Conservation (phyloP, 2,888 invertebrate species). For the Tenthredo mesomela region DNA sequence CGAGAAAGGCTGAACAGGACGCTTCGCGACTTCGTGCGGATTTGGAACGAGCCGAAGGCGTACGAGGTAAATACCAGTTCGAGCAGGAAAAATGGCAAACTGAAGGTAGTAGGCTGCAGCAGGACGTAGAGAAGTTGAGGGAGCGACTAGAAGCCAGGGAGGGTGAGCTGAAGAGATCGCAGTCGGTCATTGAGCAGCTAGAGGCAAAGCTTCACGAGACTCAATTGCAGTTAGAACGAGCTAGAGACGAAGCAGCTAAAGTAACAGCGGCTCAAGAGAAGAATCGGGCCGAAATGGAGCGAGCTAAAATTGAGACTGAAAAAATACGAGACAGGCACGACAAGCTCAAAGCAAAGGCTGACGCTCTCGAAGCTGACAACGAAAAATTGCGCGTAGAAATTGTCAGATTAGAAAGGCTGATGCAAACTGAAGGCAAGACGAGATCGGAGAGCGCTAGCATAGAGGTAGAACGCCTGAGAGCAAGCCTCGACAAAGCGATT, state of each 20-base stretch:
- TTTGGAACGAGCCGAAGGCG: constrained; percentile 87
- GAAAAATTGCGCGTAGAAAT: constrained; percentile 87
- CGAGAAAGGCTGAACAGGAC: constrained; percentile 86
- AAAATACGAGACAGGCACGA: constrained; percentile 93
- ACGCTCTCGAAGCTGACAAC: constrained; percentile 86
- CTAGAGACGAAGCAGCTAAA: constrained; percentile 89
- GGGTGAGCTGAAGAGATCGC: constrained; percentile 85
- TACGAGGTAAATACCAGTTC: constrained; percentile 89
- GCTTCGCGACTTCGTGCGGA: constrained; percentile 84
- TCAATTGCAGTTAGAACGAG: constrained; percentile 89
- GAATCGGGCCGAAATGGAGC: constrained; percentile 88
- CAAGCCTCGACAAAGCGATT: constrained; percentile 92
- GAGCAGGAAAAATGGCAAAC: constrained; percentile 85
- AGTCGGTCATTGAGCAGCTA: constrained; percentile 84
- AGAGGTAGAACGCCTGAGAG: constrained; percentile 91
- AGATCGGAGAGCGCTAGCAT: constrained; percentile 79
- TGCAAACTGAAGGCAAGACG: constrained; percentile 78
- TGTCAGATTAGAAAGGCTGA: constrained; percentile 83
- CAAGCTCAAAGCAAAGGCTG: constrained; percentile 87
- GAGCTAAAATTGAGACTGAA: constrained; percentile 93
- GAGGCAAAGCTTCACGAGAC: constrained; percentile 89
- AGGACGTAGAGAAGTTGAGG: constrained; percentile 85
- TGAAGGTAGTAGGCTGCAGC: constrained; percentile 80
- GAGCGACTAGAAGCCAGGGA: constrained; percentile 89
- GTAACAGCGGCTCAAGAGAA: constrained; percentile 88